Conservation (phyloP, 2,797 vertebrate genomes). For the Melopsittacus undulatus region DNA sequence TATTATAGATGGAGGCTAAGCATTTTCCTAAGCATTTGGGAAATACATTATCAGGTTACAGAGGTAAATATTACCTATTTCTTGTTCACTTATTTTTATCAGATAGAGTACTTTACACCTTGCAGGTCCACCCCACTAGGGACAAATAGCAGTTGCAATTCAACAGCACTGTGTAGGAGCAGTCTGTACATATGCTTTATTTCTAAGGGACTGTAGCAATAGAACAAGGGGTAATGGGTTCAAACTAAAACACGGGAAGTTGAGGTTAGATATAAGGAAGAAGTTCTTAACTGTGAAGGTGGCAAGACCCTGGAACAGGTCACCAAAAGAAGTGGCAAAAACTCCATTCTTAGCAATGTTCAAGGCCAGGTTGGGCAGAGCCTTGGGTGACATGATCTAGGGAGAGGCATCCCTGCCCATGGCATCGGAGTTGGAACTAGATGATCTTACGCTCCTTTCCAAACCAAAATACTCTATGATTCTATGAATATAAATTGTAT, state of each 20-base stretch:
- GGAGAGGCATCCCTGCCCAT: not conserved
- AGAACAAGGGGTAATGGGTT: not conserved
- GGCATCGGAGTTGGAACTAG: not conserved
- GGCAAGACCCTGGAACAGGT: not conserved
- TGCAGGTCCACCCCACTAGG: not conserved
- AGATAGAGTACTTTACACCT: not conserved
- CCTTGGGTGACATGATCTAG: not conserved
- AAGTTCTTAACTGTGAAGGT: not conserved
- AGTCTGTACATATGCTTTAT: not conserved
- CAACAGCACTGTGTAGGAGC: fast-evolving
- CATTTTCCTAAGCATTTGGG: not conserved
- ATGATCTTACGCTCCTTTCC: not conserved
- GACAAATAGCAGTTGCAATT: not conserved
- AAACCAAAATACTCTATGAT: not conserved
- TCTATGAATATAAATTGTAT: not conserved
- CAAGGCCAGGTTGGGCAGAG: not conserved
- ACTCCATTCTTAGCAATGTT: not conserved
- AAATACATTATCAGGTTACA: not conserved
- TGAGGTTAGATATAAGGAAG: not conserved
- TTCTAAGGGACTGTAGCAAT: not conserved
- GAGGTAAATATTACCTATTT: not conserved
- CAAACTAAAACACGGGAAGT: not conserved
- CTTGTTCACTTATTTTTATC: not conserved
- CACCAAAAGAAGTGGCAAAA: not conserved
- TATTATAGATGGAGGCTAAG: not conserved